Evolutionary conservation across 2,113 vertebrate genomes (phyloP).

Genomic region (Megaleporinus macrocephalus): DNA sequence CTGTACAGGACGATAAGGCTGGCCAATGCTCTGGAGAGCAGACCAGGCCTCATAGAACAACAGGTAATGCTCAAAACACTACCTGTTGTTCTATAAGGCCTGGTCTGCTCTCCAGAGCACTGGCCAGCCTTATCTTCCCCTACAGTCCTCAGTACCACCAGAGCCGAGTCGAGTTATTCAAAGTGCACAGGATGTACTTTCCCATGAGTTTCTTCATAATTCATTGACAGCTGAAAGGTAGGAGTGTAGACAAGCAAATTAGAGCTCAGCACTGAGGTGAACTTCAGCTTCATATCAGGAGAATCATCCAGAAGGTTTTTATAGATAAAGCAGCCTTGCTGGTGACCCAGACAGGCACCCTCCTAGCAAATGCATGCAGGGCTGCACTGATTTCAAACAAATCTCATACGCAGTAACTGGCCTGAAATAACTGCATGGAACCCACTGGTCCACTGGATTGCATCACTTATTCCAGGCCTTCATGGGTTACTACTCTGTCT

Average conservation of each 20-base stretch:
- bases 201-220: neutral
- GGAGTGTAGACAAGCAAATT: neutral
- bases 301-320: neutral
- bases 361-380: neutral
- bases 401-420: slow-evolving; percentile 21
- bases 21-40: too few relatives aligned
- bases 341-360: neutral
- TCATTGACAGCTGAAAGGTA: neutral
- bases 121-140: neutral
- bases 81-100: neutral
- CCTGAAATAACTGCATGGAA: slow-evolving; percentile 3
- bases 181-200: neutral
- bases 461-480: neutral
- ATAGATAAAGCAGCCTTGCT: neutral
- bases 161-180: neutral
- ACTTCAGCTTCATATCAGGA: neutral
- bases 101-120: neutral
- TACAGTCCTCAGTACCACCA: neutral
- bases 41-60: too few relatives aligned
- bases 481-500: too few relatives aligned
- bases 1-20: too few relatives aligned
- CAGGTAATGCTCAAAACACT: too few relatives aligned
- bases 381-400: slow-evolving; percentile 23
- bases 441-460: neutral
- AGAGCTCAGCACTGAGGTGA: neutral